Evolutionary conservation across 2,797 vertebrate species (phyloP).

Genomic region (Capromys pilorides): DNA sequence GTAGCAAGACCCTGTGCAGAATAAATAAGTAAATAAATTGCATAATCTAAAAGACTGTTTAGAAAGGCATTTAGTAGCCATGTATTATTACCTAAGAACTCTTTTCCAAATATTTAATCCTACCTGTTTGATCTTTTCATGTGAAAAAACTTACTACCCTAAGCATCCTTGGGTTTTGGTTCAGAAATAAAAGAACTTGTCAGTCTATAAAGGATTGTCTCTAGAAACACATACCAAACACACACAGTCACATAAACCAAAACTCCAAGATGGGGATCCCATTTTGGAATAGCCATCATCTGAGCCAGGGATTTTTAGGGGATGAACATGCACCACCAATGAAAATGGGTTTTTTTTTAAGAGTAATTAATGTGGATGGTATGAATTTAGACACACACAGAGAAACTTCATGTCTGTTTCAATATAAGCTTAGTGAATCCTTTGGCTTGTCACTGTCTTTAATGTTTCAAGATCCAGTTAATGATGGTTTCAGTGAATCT

Average conservation of each 20-base stretch:
- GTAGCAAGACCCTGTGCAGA: too few relatives aligned
- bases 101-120: not conserved
- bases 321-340: not conserved
- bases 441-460: not conserved
- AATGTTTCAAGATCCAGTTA: not conserved
- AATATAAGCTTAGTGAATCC: not conserved
- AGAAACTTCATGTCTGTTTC: not conserved
- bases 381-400: not conserved
- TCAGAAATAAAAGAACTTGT: conserved; percentile 9
- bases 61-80: not conserved
- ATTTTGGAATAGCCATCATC: not conserved
- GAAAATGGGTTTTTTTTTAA: not conserved
- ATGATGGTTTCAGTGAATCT: not conserved
- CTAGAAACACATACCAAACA: not conserved
- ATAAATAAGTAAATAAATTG: too few relatives aligned
- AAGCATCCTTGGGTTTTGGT: not conserved
- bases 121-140: not conserved
- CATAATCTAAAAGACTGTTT: not conserved
- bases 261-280: conserved; percentile 18
- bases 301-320: not conserved
- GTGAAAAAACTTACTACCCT: not conserved
- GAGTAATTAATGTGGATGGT: not conserved
- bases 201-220: not conserved
- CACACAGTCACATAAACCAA: not conserved
- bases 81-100: not conserved